Evolutionary conservation across 2,888 invertebrate species (phyloP).

Genomic region (Lasioglossum malachurum): DNA sequence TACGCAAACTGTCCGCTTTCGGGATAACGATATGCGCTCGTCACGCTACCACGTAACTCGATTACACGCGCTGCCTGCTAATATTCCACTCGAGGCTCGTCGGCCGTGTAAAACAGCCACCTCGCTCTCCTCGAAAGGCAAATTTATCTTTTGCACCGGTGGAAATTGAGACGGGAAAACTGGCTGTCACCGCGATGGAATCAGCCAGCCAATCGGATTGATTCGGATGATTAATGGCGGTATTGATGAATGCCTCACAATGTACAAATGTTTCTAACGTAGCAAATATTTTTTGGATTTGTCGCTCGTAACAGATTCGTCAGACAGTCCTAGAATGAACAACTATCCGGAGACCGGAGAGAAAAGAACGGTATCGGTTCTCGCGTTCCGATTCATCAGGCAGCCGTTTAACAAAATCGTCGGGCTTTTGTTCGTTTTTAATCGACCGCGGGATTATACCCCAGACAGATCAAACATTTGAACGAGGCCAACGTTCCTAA

Average conservation of each 20-base stretch:
- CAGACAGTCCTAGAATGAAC: too few species aligned
- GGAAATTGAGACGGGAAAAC: conserved; percentile 33
- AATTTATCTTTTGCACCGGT: conserved; percentile 26
- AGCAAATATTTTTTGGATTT: too few species aligned
- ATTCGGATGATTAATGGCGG: background rate
- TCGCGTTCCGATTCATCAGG: conserved; percentile 18
- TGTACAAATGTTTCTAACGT: too few species aligned
- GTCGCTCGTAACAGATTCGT: too few species aligned
- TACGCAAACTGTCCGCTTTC: conserved; percentile 54
- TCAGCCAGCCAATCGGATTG: background rate
- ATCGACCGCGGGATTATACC: conserved; percentile 54
- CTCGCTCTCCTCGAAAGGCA: conserved; percentile 3
- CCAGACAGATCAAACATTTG: conserved; percentile 62
- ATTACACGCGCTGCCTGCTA: conserved; percentile 44
- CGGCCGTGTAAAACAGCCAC: conserved; percentile 11
- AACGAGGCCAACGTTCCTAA: conserved; percentile 49
- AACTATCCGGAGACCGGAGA: background rate
- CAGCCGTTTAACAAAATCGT: conserved; percentile 39
- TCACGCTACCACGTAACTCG: conserved; percentile 39
- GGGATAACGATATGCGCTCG: conserved; percentile 42
- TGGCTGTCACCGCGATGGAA: background rate
- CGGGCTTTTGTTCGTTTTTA: conserved; percentile 14
- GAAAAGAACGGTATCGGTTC: background rate
- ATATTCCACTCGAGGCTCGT: conserved; percentile 24
- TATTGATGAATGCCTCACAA: background rate